Conservation (phyloP, 2,888 invertebrate species). For the Temnothorax rugatulus region DNA sequence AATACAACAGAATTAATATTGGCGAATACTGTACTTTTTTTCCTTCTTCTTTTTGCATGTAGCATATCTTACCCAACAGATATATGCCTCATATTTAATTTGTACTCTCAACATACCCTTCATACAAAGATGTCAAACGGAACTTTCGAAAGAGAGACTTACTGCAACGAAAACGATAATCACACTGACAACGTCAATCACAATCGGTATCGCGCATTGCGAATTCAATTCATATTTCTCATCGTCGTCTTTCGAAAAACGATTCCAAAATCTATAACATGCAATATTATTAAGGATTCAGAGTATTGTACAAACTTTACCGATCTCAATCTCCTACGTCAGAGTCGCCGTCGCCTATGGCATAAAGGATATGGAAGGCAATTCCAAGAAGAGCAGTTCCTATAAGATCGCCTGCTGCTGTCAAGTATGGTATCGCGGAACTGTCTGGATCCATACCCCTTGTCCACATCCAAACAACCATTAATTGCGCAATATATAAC, state of each 20-base stretch:
- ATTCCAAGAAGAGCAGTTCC: slow-evolving; percentile 93
- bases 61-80: slow-evolving; percentile 22
- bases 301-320: slow-evolving; percentile 2
- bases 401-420: slow-evolving; percentile 95
- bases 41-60: not conserved
- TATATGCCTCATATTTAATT: slow-evolving; percentile 45
- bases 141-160: slow-evolving; percentile 1
- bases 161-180: not conserved
- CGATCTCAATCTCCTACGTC: slow-evolving; percentile 90
- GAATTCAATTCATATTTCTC: slow-evolving; percentile 5
- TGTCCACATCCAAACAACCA: slow-evolving; percentile 95
- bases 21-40: slow-evolving; percentile 2
- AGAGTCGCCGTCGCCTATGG: slow-evolving; percentile 92
- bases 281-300: slow-evolving; percentile 1
- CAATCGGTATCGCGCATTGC: not conserved
- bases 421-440: slow-evolving; percentile 95
- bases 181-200: not conserved
- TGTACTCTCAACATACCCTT: slow-evolving; percentile 44
- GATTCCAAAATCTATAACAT: not conserved
- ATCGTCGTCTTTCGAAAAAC: not conserved
- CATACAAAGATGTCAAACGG: not conserved
- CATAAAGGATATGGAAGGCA: slow-evolving; percentile 91
- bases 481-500: slow-evolving; percentile 92
- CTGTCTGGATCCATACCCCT: slow-evolving; percentile 95
- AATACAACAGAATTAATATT: slow-evolving; percentile 13